A percentile compares a stretch with the other conserved stretches of the same genome.
These are phyloP conservation scores for Sarcophaga bullata DNA, from an alignment of 1,140 invertebrate genomes.

Conservation along the genomic window DNA sequence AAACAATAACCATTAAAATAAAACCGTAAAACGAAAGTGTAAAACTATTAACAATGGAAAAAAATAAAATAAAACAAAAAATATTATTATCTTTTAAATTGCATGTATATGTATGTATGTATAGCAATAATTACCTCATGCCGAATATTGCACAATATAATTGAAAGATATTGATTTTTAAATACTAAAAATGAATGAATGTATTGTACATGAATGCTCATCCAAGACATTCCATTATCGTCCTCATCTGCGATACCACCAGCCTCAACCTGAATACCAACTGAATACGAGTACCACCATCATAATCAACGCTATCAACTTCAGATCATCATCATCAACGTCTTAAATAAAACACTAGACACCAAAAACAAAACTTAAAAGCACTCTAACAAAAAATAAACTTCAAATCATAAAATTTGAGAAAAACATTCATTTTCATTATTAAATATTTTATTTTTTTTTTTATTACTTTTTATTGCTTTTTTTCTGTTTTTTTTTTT, in stretches of 20 bases:
- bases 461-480: neutral
- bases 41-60: neutral
- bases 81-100: neutral
- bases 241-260: no score
- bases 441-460: neutral
- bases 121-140: neutral
- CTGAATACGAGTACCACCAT: neutral
- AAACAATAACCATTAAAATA: no score
- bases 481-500: neutral
- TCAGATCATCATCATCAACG: neutral
- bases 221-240: no score
- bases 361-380: neutral
- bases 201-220: no score
- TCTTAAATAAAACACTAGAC: neutral
- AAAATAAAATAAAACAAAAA: neutral
- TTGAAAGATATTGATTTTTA: neutral
- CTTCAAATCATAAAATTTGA: constrained; percentile 2
- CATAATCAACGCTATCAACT: neutral
- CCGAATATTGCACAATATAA: neutral
- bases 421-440: constrained; percentile 7
- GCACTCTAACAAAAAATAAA: neutral
- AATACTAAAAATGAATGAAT: neutral
- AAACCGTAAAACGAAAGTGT: neutral
- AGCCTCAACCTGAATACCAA: neutral
- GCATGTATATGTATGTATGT: neutral